Evolutionary conservation across 2,113 vertebrate species (phyloP).

Genomic region (Gadus macrocephalus): DNA sequence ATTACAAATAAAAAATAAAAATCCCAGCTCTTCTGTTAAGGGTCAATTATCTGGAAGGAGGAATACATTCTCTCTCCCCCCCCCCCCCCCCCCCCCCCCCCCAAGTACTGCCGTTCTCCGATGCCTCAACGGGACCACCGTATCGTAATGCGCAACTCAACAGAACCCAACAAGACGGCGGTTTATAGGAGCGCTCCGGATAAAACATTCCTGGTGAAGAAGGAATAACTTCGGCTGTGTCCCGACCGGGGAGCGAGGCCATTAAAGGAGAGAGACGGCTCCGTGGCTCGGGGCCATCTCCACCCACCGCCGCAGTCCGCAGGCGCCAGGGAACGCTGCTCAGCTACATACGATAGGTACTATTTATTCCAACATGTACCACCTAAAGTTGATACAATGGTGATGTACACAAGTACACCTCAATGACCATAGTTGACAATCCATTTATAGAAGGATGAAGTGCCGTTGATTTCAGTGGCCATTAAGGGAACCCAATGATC

Average conservation of each 20-base stretch:
- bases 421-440: background rate
- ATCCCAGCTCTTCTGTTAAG: background rate
- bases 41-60: background rate
- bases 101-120: no score
- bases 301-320: constrained; percentile 40
- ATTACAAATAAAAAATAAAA: background rate
- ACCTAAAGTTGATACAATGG: constrained; percentile 23
- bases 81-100: no score
- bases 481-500: background rate
- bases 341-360: constrained; percentile 82
- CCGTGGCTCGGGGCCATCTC: constrained; percentile 31
- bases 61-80: background rate
- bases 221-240: background rate
- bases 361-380: constrained; percentile 22
- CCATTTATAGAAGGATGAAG: background rate
- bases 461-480: background rate
- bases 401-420: constrained; percentile 23
- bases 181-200: no score
- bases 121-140: no score
- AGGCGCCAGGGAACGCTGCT: constrained; percentile 95
- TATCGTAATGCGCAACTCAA: no score
- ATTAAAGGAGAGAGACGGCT: constrained; percentile 21
- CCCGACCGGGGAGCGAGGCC: background rate
- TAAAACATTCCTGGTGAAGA: background rate
- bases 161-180: no score